Base-by-base conservation (phyloP, 2,888 invertebrate species). In the Macrophya annulata region DNA sequence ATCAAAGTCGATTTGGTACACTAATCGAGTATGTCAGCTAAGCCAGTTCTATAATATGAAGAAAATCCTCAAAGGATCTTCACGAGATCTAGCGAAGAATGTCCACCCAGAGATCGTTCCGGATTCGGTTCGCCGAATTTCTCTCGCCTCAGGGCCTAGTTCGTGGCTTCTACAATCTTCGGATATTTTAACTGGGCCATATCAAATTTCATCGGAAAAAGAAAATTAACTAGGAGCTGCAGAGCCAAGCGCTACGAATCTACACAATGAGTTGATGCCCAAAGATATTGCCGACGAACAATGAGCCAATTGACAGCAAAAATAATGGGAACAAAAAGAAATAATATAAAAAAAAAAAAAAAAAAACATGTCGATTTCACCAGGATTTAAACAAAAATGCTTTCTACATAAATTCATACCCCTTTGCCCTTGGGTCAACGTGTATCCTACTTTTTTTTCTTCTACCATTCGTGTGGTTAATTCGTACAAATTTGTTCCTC, bases 61-160 rank as follows among this genome's bases (percentile, higher is more conserved):
- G 81, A 81, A 71, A 71, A 48, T 31, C 65, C 72, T 37, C 48
- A 15, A 55, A 71, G 59, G 85, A 85, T 81, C 48, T 71, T 82
- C 85, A 68, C 77, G 25, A 25, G 84, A 6, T 21, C 12, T 21
- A 51, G 65, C 48, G n/a, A 25, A 62, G 71, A 83, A 83, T 85
- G 85, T 77, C 85, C 76, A 85, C 77, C 65, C 68, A 37, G 71
- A 48, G 71, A 83, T 45, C 88, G 89, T 90, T 90, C 87, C 88
- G 89, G 89, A 87, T 90, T 88, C 87, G 89, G 86, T 90, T 89
- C 89, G 89, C 88, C 89, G 88, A 89, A 89, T 89, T 89, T 89
- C 87, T 86, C 85, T 87, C 68, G 85, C 77, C 72, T 82, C 71
- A 83, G 74, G 85, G 81, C 59, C 62, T 62, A 62, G 81, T 40